These are phyloP conservation scores for Mormyrops attenuatus DNA, from an alignment of 2,797 vertebrate genomes.

Conservation along the genomic window DNA sequence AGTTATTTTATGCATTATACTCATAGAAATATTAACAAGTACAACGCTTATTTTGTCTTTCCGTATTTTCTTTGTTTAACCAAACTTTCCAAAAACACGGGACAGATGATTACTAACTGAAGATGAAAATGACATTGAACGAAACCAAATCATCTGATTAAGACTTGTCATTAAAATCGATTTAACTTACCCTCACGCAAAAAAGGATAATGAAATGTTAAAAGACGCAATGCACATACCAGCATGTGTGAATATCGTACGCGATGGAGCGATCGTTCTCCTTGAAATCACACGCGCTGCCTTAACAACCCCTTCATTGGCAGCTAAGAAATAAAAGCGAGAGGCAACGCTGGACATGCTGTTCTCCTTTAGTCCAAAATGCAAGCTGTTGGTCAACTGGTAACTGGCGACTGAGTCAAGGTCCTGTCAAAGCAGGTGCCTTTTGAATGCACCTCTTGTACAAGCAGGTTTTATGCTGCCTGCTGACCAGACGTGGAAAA, in stretches of 20 bases:
- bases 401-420: background rate
- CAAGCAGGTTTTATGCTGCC: background rate
- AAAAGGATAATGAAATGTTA: background rate
- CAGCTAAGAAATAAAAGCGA: slow-evolving; percentile 42
- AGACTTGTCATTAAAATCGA: background rate
- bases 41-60: background rate
- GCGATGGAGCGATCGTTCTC: background rate
- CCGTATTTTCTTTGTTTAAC: background rate
- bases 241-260: background rate
- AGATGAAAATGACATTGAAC: background rate
- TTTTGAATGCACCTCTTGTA: background rate
- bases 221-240: background rate
- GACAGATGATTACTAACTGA: background rate
- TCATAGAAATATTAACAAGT: background rate
- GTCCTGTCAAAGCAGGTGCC: background rate
- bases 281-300: slow-evolving; percentile 14
- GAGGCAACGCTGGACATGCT: slow-evolving; percentile 58
- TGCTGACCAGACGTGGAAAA: background rate
- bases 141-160: background rate
- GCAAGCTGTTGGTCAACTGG: background rate
- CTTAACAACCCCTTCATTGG: slow-evolving; percentile 31
- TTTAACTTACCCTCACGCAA: background rate
- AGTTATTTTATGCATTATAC: background rate
- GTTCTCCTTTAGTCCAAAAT: background rate
- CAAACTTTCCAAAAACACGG: background rate